Evolutionary conservation across 2,888 invertebrate species (phyloP), one percentile per base, ranked within the genome.

Genomic region (Meganola albula): DNA sequence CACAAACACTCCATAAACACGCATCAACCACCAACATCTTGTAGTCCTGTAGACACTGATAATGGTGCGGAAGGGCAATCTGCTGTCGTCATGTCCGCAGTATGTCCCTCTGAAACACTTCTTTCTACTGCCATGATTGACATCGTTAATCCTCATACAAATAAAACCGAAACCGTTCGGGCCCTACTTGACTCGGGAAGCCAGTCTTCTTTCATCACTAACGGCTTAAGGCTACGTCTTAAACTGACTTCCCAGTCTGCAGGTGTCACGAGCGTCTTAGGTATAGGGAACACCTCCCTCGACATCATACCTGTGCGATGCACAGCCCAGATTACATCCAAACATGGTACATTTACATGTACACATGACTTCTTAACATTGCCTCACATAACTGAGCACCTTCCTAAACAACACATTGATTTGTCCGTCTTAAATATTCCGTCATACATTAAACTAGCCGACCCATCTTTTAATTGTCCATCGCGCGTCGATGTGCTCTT

Each of bases 361-460:
- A 30, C 4, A 2, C 20, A 34, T 12, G 36, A 46, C 4, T 53
- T 46, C 27, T 14, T 44, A 9, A 47, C 50, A 3, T 9, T 52
- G 4, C 28, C 36, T 1, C 39, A 48, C 24, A 11, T 50, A n/a
- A 33, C 42, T 1, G 27, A 23, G 3, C 4, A 10, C 0, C 9
- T 42, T 6, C 32, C 35, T 4, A 42, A 14, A 4, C 1, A 3
- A 0, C 38, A 30, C 1, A 11, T 38, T 0, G 12, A 38, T 24
- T 10, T 31, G 5, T 6, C 2, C 5, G 10, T 4, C 2, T 4
- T 34, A 1, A 31, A 31, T 1, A 2, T 39, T 12, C 38, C 34
- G 8, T 5, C 14, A 9, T n/a, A 29, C 8, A 31, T 38, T 2
- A 5, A 16, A n/a, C 10, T 42, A 16, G 42, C 42, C 2, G 42